phyloP scores from a whole-genome alignment of 2,888 invertebrate species.

The Hyppa rectilinea region DNA sequence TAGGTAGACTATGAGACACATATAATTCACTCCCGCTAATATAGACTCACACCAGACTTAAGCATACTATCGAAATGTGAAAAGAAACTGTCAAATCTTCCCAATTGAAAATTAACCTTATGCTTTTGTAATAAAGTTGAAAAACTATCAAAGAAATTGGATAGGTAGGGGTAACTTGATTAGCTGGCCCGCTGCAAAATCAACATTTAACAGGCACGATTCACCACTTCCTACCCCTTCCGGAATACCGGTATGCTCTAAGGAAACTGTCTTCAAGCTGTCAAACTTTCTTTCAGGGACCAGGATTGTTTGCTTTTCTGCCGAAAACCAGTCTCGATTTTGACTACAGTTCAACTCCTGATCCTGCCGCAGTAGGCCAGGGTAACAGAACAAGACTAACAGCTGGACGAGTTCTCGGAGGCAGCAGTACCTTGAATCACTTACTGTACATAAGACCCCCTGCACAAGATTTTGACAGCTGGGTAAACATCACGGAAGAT shows the following conservation, averaged over 20 bases:
- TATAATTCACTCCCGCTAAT: too few relatives aligned
- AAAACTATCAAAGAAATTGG: too few relatives aligned
- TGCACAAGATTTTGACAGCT: slow-evolving; percentile 20
- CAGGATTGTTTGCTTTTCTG: slow-evolving; percentile 13
- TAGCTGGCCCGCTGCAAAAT: too few relatives aligned
- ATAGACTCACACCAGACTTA: too few relatives aligned
- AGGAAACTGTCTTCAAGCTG: neutral
- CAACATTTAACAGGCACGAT: too few relatives aligned
- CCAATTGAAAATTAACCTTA: too few relatives aligned
- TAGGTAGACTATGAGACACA: too few relatives aligned
- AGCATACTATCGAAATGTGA: too few relatives aligned
- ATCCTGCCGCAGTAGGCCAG: slow-evolving; percentile 37
- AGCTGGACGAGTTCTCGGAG: slow-evolving; percentile 47
- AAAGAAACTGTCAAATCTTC: too few relatives aligned
- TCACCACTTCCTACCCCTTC: neutral
- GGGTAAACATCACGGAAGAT: slow-evolving; percentile 29
- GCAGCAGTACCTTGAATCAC: slow-evolving; percentile 43
- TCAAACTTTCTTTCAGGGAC: slow-evolving; percentile 24
- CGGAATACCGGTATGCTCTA: neutral
- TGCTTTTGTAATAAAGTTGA: too few relatives aligned
- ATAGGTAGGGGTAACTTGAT: too few relatives aligned
- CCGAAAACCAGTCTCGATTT: slow-evolving; percentile 36
- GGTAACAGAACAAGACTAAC: slow-evolving; percentile 41
- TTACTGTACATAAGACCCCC: slow-evolving; percentile 9
- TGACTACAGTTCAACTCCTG: slow-evolving; percentile 35